Conservation (phyloP, 2,888 invertebrate species). For the Zhuqinia jingwanae region DNA sequence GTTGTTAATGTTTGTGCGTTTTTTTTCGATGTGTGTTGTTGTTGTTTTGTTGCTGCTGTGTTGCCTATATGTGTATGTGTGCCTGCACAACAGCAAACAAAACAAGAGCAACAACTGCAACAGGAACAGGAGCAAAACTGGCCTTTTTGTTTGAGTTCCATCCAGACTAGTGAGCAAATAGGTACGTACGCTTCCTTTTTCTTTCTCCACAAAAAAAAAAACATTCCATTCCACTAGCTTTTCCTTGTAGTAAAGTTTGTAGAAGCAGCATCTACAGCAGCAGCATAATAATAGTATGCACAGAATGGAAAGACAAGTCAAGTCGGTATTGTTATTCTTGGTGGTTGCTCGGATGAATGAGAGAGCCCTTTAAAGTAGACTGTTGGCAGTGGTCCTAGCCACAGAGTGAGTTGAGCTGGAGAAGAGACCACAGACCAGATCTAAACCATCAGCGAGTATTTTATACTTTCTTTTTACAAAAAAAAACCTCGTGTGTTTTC, state of each 20-base stretch:
- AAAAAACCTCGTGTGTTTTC: not conserved
- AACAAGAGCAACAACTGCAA: conserved; percentile 32
- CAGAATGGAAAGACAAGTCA: not conserved
- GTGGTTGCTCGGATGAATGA: not conserved
- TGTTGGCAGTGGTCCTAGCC: not conserved
- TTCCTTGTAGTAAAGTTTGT: too few relatives aligned
- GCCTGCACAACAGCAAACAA: conserved; percentile 6
- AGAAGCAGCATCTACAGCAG: too few relatives aligned
- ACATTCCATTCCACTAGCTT: too few relatives aligned
- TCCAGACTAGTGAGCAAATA: too few relatives aligned
- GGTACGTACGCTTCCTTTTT: not conserved
- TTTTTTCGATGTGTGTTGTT: conserved; percentile 5
- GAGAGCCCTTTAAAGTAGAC: not conserved
- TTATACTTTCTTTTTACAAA: not conserved
- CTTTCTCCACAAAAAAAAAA: too few relatives aligned
- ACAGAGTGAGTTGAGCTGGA: conserved; percentile 40
- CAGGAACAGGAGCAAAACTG: not conserved
- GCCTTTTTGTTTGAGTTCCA: not conserved
- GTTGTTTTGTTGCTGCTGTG: too few relatives aligned
- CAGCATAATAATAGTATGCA: too few relatives aligned
- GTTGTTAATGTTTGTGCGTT: not conserved
- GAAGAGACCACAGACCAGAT: conserved; percentile 31
- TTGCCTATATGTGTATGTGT: too few relatives aligned
- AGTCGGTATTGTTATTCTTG: not conserved
- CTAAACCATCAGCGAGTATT: not conserved